Base-by-base conservation (phyloP, 2,113 vertebrate genomes). In the Nycticryphes semicollaris region DNA sequence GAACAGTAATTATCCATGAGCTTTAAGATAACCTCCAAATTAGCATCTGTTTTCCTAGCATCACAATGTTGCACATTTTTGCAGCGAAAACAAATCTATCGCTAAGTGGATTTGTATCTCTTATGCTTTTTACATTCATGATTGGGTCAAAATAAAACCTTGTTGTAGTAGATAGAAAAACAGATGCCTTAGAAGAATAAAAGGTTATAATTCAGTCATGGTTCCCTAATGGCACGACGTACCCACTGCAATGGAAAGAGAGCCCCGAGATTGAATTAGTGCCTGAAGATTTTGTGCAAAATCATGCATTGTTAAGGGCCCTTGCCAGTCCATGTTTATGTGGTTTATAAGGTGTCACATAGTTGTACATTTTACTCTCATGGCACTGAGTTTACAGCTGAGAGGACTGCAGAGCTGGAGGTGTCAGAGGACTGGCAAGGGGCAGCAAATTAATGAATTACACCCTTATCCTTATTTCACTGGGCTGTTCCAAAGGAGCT, bases 1-100 rank as follows among this genome's bases (percentile, higher is more conserved):
- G 62, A 77, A 66, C 60, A 93, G 77, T 92, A 88, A 95, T 92
- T 94, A 94, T 77, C 76, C 56, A 92, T 93, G 95, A 93, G 69
- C 54, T 95, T 91, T 73, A 84, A 72, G 95, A 92, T 72, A 95
- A 96, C 75, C 72, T 89, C 43, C 17, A 77, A 94, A 74, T 94
- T 90, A 96, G 93, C 57, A 72, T 68, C 43, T 78, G 47, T 88
- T 87, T 94, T 82, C 28, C 27, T 79, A 84, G 79, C 51, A 51
- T 63, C 63, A 43, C 21, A 69, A 74, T 24, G 21, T 63, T 9
- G 13, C 63, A 39, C 1, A 7, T 83, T 93, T 94, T 96, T 63
- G 70, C 47, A 87, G 85, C 76, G 76, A 63, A 94, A 93, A 96
- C 59, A 93, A 80, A 96, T 43, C 81, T 57, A 75, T 89, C 39